Evolutionary conservation across 2,113 vertebrate genomes (phyloP).

Genomic region (Pygoscelis adeliae): DNA sequence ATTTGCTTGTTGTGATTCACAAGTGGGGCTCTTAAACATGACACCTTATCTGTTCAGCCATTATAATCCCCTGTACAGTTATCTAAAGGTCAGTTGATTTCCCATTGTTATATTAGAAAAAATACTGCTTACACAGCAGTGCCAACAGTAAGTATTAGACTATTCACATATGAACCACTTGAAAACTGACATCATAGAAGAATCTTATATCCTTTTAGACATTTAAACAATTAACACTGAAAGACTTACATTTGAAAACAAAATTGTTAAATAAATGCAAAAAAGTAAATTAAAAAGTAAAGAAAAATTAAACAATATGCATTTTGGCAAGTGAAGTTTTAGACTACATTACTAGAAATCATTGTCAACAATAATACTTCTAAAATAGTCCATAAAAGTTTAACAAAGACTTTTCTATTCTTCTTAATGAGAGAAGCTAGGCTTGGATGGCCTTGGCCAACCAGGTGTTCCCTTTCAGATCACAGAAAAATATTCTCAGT

Average conservation of each 20-base stretch:
- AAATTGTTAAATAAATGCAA: neutral
- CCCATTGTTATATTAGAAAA: neutral
- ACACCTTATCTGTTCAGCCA: neutral
- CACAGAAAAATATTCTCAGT: neutral
- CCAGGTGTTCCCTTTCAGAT: neutral
- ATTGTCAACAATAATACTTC: neutral
- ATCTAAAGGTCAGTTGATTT: neutral
- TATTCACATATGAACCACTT: neutral
- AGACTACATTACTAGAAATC: neutral
- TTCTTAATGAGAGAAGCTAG: neutral
- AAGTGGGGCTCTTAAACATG: neutral
- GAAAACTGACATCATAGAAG: neutral
- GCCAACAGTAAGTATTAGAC: neutral
- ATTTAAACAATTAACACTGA: neutral
- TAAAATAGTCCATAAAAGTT: neutral
- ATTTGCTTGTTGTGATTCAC: neutral
- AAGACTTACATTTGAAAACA: neutral
- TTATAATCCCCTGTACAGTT: neutral
- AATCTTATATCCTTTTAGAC: neutral
- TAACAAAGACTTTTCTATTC: neutral
- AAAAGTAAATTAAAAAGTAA: neutral
- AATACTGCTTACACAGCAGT: neutral
- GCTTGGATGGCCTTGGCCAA: neutral
- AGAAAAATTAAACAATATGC: neutral
- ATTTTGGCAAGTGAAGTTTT: neutral